These are phyloP conservation scores for Phylloscopus trochiloides DNA, from an alignment of 2,113 vertebrate species.

Conservation along the genomic window DNA sequence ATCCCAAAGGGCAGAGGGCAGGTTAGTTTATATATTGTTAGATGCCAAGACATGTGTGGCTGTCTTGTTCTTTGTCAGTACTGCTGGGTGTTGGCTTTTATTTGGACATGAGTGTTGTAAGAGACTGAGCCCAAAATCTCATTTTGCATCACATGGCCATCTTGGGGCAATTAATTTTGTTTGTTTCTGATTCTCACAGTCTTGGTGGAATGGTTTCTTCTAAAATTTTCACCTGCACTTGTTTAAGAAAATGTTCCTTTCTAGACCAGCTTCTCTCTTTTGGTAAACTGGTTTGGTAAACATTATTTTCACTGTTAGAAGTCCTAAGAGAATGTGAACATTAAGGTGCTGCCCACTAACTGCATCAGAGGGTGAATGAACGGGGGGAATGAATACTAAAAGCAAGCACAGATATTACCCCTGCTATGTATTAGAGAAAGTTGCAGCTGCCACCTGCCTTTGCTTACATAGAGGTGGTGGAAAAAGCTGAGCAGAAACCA, in stretches of 20 bases:
- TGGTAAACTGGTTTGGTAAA: neutral
- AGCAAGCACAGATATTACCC: neutral
- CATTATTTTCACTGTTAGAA: neutral
- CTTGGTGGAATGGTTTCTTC: neutral
- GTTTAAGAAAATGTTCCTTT: neutral
- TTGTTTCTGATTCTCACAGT: accelerated
- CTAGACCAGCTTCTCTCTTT: neutral
- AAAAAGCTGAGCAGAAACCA: neutral
- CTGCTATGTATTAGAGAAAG: neutral
- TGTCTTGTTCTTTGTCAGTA: neutral
- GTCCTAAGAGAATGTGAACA: neutral
- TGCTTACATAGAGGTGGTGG: neutral
- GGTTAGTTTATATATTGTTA: neutral
- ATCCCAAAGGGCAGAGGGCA: neutral
- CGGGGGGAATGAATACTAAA: neutral
- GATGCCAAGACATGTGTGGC: accelerated
- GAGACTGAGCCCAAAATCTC: neutral
- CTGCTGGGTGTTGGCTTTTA: neutral
- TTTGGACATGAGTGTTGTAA: neutral
- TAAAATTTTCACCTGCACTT: neutral
- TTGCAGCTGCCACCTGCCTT: neutral
- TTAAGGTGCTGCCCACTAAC: neutral
- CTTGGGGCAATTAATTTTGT: neutral
- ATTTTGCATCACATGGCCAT: neutral
- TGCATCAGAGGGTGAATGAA: neutral